Evolutionary conservation across 1,140 invertebrate species (phyloP).

Genomic region (Lucilia cuprina): DNA sequence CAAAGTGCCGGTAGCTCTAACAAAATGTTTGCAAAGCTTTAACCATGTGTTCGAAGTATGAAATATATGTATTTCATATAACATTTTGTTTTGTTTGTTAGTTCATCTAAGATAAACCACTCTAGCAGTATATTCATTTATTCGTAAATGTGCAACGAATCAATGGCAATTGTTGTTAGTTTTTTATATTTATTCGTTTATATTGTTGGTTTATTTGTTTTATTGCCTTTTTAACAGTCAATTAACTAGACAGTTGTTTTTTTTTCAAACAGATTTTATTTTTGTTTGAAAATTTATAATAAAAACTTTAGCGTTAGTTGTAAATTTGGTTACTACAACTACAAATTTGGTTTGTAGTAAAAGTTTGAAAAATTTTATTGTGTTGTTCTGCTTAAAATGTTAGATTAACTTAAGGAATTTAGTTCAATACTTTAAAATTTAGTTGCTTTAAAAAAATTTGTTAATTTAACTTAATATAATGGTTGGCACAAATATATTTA

Average conservation of each 20-base stretch:
- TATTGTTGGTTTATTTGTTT: conserved; percentile 28
- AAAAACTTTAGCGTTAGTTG: too few species aligned
- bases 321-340: too few species aligned
- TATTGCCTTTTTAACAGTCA: conserved; percentile 35
- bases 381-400: too few species aligned
- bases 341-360: too few species aligned
- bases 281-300: too few species aligned
- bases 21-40: neutral
- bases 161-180: conserved; percentile 31
- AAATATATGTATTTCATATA: neutral
- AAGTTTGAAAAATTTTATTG: too few species aligned
- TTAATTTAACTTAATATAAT: too few species aligned
- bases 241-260: conserved; percentile 17
- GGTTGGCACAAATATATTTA: too few species aligned
- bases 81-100: neutral
- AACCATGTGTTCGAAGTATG: neutral
- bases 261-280: neutral
- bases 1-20: conserved; percentile 43
- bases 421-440: too few species aligned
- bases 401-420: too few species aligned
- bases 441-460: too few species aligned
- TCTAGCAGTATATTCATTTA: neutral
- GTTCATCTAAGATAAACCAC: conserved; percentile 17
- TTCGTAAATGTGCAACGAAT: neutral
- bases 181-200: neutral